phyloP scores from a whole-genome alignment of 2,113 vertebrate species.

The Alectura lathami region DNA sequence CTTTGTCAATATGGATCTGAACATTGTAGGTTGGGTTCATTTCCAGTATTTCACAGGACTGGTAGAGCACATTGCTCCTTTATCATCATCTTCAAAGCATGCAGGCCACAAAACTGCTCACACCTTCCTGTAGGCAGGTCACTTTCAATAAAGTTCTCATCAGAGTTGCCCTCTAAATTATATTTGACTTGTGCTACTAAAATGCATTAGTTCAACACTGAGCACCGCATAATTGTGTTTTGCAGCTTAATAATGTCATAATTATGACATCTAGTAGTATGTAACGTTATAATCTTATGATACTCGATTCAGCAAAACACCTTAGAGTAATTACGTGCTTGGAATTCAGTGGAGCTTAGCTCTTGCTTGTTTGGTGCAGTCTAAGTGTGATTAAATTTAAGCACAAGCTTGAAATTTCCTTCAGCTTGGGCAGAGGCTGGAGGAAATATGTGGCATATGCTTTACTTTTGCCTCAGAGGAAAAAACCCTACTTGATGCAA shows the following conservation, averaged over 20 bases:
- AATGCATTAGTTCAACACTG: neutral
- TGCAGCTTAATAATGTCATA: neutral
- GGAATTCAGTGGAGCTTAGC: neutral
- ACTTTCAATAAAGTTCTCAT: neutral
- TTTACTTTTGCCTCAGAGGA: neutral
- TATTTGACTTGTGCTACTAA: neutral
- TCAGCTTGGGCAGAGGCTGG: neutral
- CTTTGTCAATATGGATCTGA: neutral
- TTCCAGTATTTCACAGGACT: neutral
- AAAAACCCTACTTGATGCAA: neutral
- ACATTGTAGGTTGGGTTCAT: neutral
- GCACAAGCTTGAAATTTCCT: neutral
- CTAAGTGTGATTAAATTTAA: neutral
- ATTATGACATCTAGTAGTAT: neutral
- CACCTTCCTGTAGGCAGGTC: neutral
- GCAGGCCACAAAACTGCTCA: neutral
- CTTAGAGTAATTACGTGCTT: neutral
- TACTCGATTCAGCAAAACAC: neutral
- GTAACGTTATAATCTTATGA: neutral
- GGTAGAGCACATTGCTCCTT: neutral
- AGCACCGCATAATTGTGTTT: neutral
- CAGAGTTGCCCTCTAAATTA: neutral
- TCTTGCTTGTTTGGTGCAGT: neutral
- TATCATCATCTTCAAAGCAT: neutral
- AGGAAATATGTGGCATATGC: neutral